Conservation (phyloP, 2,113 vertebrate genomes). For the Astur gentilis region DNA sequence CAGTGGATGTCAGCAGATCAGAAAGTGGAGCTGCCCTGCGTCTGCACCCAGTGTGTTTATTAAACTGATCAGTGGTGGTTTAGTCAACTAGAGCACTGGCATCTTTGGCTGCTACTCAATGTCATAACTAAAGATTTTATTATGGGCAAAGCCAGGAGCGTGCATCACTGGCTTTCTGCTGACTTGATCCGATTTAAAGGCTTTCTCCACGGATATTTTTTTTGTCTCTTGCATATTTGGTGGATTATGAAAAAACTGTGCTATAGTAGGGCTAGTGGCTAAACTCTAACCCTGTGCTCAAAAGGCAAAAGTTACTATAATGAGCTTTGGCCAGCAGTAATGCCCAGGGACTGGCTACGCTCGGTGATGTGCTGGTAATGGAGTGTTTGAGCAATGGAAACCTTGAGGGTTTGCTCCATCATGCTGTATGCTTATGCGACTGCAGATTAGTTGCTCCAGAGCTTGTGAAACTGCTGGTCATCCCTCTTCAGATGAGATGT, state of each 20-base stretch:
- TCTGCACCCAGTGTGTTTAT: neutral
- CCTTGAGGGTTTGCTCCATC: neutral
- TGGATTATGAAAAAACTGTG: neutral
- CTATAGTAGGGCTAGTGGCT: neutral
- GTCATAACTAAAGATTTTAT: neutral
- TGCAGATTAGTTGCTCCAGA: neutral
- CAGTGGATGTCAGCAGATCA: neutral
- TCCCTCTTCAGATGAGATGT: neutral
- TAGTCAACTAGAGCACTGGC: neutral
- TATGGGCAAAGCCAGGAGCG: neutral
- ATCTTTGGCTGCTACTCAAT: neutral
- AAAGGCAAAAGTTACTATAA: neutral
- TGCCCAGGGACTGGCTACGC: neutral
- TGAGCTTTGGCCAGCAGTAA: neutral
- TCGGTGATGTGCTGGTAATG: neutral
- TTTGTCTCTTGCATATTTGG: neutral
- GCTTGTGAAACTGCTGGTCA: neutral
- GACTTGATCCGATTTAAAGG: neutral
- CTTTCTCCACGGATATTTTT: neutral
- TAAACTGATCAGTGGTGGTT: neutral
- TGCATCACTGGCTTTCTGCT: neutral
- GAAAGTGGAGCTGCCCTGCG: neutral
- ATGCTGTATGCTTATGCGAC: neutral
- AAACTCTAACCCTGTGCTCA: neutral
- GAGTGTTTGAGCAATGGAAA: neutral